These are phyloP conservation scores for Nomada goodeniana DNA, from an alignment of 2,888 invertebrate genomes.

Conservation along the genomic window DNA sequence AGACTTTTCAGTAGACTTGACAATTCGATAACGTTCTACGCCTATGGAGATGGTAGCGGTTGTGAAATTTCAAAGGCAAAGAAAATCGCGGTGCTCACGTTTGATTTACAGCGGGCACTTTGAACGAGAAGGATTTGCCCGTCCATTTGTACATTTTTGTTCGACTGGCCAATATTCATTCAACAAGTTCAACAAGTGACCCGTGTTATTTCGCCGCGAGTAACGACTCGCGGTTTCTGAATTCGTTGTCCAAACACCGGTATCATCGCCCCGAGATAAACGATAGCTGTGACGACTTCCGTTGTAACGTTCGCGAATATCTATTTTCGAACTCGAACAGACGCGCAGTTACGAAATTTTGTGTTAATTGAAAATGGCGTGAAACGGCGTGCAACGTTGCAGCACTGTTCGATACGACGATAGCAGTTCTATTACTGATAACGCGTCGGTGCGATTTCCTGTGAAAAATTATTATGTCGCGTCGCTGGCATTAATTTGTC, in stretches of 20 bases:
- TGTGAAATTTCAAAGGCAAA: not conserved
- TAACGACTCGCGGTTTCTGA: not conserved
- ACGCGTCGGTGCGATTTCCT: too few species aligned
- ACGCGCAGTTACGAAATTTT: too few species aligned
- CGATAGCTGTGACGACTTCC: slow-evolving; percentile 19
- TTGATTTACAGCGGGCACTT: not conserved
- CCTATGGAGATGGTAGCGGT: not conserved
- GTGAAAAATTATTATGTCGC: too few species aligned
- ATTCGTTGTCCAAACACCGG: slow-evolving; percentile 3
- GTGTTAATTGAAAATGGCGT: too few species aligned
- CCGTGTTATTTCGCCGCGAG: slow-evolving; percentile 6
- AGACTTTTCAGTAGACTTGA: too few species aligned
- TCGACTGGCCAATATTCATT: not conserved
- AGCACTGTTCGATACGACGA: too few species aligned
- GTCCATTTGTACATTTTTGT: not conserved
- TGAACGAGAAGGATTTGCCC: not conserved
- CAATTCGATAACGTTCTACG: not conserved
- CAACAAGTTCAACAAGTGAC: slow-evolving; percentile 3
- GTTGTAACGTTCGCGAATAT: slow-evolving; percentile 1
- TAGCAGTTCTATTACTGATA: too few species aligned
- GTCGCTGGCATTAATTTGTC: too few species aligned
- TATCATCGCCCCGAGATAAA: not conserved
- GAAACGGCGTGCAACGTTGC: too few species aligned
- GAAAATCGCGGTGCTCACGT: not conserved
- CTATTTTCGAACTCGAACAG: slow-evolving; percentile 14